Evolutionary conservation across 2,797 vertebrate genomes (phyloP).

Genomic region (Perodicticus potto): DNA sequence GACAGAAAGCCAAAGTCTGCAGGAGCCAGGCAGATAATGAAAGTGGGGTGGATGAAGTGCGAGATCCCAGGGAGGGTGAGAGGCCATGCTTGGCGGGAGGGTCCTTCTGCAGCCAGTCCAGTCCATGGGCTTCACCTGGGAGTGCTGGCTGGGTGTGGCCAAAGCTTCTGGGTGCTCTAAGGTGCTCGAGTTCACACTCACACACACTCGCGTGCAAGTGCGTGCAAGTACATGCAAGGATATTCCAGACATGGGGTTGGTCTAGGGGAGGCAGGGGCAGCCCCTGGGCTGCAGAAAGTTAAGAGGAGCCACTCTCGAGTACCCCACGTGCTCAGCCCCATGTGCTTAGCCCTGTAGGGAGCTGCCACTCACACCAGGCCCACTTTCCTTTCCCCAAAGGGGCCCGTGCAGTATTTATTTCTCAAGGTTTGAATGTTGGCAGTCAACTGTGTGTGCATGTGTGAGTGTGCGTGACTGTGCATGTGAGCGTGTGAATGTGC

Average conservation of each 20-base stretch:
- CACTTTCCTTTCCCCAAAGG: accelerated
- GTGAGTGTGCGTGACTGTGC: accelerated
- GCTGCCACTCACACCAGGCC: not conserved
- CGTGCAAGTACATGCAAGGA: too few species aligned
- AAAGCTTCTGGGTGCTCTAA: not conserved
- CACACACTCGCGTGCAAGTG: too few species aligned
- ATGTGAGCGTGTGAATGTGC: not conserved
- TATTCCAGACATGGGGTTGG: not conserved
- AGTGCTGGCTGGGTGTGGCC: accelerated
- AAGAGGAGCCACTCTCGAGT: not conserved
- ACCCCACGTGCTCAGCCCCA: not conserved
- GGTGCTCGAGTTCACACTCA: not conserved
- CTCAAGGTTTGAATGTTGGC: not conserved
- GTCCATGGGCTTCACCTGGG: not conserved
- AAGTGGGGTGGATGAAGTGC: accelerated
- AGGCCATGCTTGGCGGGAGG: not conserved
- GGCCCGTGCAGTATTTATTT: not conserved
- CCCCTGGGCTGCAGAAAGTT: not conserved
- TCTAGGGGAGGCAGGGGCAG: too few species aligned
- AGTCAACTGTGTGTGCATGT: not conserved
- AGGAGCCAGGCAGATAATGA: not conserved
- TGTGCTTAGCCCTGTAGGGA: too few species aligned
- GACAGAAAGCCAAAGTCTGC: not conserved
- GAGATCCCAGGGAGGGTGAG: accelerated
- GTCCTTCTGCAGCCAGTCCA: not conserved